A percentile compares a stretch with the other conserved stretches of the same genome.
These are phyloP conservation scores for Notarius quadriscutis DNA, from an alignment of 2,113 vertebrate species.

Conservation along the genomic window DNA sequence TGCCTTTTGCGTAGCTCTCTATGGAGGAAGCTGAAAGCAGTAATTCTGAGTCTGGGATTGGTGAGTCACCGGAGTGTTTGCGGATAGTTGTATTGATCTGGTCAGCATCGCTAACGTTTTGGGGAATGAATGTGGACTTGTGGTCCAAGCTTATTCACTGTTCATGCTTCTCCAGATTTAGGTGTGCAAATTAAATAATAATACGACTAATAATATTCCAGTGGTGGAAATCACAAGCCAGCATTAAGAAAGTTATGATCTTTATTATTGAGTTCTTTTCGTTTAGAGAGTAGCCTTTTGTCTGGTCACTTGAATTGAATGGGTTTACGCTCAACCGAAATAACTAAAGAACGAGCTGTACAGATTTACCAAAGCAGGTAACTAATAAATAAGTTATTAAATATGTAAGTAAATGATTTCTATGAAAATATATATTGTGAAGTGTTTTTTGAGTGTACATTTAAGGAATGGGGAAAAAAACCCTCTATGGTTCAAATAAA, in stretches of 20 bases:
- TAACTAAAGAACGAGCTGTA: background rate
- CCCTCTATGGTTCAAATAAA: background rate
- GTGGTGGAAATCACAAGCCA: background rate
- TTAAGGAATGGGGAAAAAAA: background rate
- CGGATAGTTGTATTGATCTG: background rate
- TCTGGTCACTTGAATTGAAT: background rate
- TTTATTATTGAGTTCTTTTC: background rate
- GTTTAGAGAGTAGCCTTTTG: background rate
- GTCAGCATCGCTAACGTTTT: background rate
- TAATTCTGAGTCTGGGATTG: slow-evolving; percentile 6
- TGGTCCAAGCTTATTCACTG: background rate
- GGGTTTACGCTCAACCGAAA: background rate
- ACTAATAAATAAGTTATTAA: background rate
- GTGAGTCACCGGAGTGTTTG: slow-evolving; percentile 1
- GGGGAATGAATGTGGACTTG: background rate
- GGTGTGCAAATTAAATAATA: background rate
- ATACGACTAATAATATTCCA: background rate
- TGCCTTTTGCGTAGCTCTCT: background rate
- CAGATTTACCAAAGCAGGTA: background rate
- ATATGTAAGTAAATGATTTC: background rate
- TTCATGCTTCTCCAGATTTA: background rate
- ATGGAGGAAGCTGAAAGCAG: background rate
- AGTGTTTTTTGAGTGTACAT: background rate
- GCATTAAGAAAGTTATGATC: background rate
- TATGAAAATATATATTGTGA: background rate